Evolutionary conservation across 1,140 invertebrate genomes (phyloP).

Genomic region (Zelostemma sp.): DNA sequence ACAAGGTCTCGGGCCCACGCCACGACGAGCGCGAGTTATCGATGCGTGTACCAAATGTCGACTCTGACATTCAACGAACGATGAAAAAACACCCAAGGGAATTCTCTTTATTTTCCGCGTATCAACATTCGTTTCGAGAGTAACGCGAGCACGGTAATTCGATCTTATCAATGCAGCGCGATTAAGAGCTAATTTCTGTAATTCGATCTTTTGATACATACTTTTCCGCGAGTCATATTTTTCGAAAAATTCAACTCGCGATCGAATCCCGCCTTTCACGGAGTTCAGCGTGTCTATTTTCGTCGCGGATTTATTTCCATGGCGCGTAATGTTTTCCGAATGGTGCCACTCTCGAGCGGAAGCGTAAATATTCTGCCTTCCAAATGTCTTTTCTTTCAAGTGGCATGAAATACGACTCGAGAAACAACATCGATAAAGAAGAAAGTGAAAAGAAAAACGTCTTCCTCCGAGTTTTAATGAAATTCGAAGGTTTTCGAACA

Average conservation of each 20-base stretch:
- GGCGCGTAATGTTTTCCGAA: conserved; percentile 37
- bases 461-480: too few relatives aligned
- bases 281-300: conserved; percentile 31
- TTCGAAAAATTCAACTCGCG: too few relatives aligned
- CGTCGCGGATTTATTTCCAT: conserved; percentile 31
- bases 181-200: too few relatives aligned
- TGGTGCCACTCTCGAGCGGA: conserved; percentile 18
- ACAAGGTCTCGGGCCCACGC: conserved; percentile 52
- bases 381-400: conserved; percentile 14
- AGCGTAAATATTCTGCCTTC: conserved; percentile 26
- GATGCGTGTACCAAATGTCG: conserved; percentile 22
- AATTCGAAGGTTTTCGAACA: too few relatives aligned
- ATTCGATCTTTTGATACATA: too few relatives aligned
- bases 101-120: too few relatives aligned
- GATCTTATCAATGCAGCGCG: too few relatives aligned
- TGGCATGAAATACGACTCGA: background rate
- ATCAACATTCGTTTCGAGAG: too few relatives aligned
- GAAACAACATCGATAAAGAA: background rate
- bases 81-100: too few relatives aligned
- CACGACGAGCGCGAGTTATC: conserved; percentile 43
- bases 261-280: conserved; percentile 8
- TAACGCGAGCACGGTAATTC: too few relatives aligned
- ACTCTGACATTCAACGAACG: conserved; percentile 39
- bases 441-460: background rate
- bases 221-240: too few relatives aligned